Percentiles rank a stretch among this genome's conserved stretches.
Conservation (phyloP, 2,888 invertebrate genomes). For the Dioctria linearis region DNA sequence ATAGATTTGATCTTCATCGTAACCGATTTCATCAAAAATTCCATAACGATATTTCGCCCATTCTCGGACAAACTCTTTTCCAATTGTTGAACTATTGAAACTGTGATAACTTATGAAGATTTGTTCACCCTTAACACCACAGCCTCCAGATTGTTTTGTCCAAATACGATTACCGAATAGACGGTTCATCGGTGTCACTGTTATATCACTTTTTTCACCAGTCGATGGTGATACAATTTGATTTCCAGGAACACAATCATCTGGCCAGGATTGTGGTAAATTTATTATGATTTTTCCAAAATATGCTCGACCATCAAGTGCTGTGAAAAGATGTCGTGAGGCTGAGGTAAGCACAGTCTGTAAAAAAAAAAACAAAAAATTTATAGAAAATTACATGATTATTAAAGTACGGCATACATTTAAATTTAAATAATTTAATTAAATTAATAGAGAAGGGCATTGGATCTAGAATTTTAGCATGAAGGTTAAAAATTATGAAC, state of each 20-base stretch:
- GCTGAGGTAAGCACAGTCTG: conserved; percentile 67
- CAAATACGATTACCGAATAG: conserved; percentile 73
- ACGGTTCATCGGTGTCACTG: conserved; percentile 72
- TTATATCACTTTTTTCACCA: conserved; percentile 74
- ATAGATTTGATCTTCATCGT: conserved; percentile 74
- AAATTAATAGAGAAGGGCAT: too few relatives aligned
- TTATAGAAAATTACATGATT: too few relatives aligned
- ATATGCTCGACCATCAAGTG: conserved; percentile 74
- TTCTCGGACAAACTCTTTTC: conserved; percentile 74
- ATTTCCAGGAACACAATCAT: conserved; percentile 70
- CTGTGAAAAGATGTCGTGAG: conserved; percentile 74
- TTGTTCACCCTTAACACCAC: conserved; percentile 75
- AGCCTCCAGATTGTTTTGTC: conserved; percentile 77
- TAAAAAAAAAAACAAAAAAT: not conserved
- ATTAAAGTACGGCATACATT: too few relatives aligned
- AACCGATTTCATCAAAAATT: conserved; percentile 79
- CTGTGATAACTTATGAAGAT: conserved; percentile 72
- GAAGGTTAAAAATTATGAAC: too few relatives aligned
- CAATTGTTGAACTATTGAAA: conserved; percentile 64
- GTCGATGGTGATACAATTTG: conserved; percentile 69
- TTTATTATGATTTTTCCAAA: conserved; percentile 75
- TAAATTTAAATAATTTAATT: too few relatives aligned
- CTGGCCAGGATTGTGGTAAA: conserved; percentile 76
- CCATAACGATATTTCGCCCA: conserved; percentile 80
- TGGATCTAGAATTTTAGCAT: too few relatives aligned